phyloP scores from a whole-genome alignment of 2,113 vertebrate species.

The Acinonyx jubatus region DNA sequence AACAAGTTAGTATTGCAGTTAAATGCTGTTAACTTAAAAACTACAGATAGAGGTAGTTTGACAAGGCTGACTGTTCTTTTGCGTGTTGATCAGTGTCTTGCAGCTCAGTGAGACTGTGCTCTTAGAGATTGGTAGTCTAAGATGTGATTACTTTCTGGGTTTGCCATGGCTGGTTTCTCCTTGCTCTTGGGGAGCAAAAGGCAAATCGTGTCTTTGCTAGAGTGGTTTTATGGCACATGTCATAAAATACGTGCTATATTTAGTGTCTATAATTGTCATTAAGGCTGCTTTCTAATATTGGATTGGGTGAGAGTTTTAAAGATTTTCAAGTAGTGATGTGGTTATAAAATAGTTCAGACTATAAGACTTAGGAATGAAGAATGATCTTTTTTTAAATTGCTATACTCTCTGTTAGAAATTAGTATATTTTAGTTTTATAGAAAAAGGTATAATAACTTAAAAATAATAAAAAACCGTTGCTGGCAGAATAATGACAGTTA shows the following conservation, averaged over 20 bases:
- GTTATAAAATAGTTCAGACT: slow-evolving; percentile 3
- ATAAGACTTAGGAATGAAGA: not conserved
- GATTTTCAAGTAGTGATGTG: not conserved
- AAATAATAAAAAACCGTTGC: not conserved
- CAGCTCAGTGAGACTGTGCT: not conserved
- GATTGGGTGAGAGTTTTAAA: slow-evolving; percentile 1
- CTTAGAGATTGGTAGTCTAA: not conserved
- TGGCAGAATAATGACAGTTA: slow-evolving; percentile 4
- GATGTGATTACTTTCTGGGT: not conserved
- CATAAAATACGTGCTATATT: not conserved
- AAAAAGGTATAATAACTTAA: not conserved
- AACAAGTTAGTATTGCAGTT: not conserved
- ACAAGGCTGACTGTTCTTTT: not conserved
- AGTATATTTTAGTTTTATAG: slow-evolving; percentile 30
- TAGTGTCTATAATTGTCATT: slow-evolving; percentile 9
- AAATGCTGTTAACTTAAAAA: slow-evolving; percentile 10
- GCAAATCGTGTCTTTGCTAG: slow-evolving; percentile 8
- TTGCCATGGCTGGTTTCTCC: not conserved
- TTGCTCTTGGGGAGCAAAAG: slow-evolving; percentile 15
- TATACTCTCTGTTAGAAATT: not conserved
- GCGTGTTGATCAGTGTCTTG: not conserved
- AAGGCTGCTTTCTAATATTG: slow-evolving; percentile 42
- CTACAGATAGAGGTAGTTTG: not conserved
- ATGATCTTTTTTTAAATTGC: not conserved
- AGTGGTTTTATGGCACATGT: slow-evolving; percentile 9